These are phyloP conservation scores for Chloebia gouldiae DNA, from an alignment of 2,113 vertebrate species.

Conservation along the genomic window DNA sequence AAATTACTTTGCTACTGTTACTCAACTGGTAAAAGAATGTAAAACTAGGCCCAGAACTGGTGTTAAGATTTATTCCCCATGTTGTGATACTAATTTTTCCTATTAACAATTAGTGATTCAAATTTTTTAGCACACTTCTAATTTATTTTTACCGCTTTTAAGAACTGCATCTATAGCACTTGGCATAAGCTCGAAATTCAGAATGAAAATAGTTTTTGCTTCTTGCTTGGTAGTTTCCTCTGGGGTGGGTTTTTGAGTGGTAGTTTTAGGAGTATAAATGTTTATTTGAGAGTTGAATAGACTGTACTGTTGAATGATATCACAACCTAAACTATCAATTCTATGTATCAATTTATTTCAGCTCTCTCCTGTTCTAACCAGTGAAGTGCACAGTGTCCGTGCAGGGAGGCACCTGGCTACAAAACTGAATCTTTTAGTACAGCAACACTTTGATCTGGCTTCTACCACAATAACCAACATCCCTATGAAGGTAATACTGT, in stretches of 20 bases:
- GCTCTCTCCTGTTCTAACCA: conserved; percentile 85
- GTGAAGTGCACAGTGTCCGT: conserved; percentile 96
- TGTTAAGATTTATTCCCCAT: neutral
- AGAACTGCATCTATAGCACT: neutral
- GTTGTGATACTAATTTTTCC: neutral
- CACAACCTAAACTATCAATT: neutral
- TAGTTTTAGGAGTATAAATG: neutral
- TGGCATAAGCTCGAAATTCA: neutral
- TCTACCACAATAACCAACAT: conserved; percentile 99
- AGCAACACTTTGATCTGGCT: conserved; percentile 96
- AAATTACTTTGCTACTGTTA: neutral
- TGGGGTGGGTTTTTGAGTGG: neutral
- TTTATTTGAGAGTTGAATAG: neutral
- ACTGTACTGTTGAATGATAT: neutral
- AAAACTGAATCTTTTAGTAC: conserved; percentile 95
- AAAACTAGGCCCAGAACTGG: neutral
- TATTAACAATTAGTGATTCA: neutral
- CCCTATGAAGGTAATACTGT: conserved; percentile 92
- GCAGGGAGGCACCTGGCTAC: conserved; percentile 92
- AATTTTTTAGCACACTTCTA: neutral
- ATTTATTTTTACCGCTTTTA: neutral
- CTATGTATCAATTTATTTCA: neutral
- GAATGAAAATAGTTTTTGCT: neutral
- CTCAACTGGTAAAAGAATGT: neutral
- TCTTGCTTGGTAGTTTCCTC: neutral